Base-by-base conservation (phyloP, 2,113 vertebrate genomes). In the Oncorhynchus keta region DNA sequence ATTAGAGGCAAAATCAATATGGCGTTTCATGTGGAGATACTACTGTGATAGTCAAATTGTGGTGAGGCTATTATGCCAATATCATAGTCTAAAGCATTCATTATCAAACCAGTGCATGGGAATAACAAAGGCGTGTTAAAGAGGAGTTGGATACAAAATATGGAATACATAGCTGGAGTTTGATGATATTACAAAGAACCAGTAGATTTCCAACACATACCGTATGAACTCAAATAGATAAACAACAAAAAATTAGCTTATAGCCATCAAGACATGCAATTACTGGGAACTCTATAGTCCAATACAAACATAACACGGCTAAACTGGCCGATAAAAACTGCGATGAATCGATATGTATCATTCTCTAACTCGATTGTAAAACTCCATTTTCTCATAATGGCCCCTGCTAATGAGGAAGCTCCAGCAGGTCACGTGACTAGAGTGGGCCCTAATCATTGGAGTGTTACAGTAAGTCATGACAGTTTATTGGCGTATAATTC, bases 361-460 rank as follows among this genome's bases (percentile, higher is more conserved):
- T 89, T 89, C 85, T 77, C 86, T 85, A 89, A 90, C 85, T 89
- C 83, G 84, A 89, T 90, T 82, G 81, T 22, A 88, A 91, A 91
- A 91, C 86, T 90, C 88, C 78, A 92, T 93, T 91, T 93, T 87
- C 89, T 92, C 85, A 91, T 91, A 91, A 91, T 92, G 86, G 90
- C 84, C 85, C 84, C 83, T 90, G 89, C 90, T 90, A 92, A 92
- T 93, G 89, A 92, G 89, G 88, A 91, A 88, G 87, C 83, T 81
- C 81, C 83, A 65, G 67, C 26, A 76, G 77, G 85, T 83, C 88
- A 87, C 32, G 73, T 90, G 82, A 85, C 83, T 20, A 39, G 68
- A 89, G 81, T 79, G 74, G 78, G 80, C 87, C 79, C 82, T 87
- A 91, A 91, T 93, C 90, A 92, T 92, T 93, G 89, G 90, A 90